Evolutionary conservation across 2,113 vertebrate species (phyloP).

Genomic region (Cettia cetti): DNA sequence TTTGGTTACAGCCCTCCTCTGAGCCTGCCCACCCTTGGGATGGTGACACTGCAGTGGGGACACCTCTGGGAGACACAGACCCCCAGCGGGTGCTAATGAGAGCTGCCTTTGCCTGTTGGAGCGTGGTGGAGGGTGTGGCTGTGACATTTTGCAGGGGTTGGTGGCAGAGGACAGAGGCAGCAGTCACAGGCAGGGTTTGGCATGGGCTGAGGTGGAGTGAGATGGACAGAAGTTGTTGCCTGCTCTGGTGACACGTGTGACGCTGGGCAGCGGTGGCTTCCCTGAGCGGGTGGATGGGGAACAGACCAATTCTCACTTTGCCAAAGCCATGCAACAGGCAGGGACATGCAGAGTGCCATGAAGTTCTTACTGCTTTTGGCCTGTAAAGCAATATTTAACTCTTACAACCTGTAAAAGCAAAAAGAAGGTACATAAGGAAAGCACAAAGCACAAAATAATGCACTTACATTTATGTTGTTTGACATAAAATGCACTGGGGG

Average conservation of each 20-base stretch:
- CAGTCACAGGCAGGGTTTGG: not conserved
- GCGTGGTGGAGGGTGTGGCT: rapidly evolving
- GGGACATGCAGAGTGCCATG: slow-evolving; percentile 62
- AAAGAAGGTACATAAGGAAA: slow-evolving; percentile 68
- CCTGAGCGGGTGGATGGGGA: slow-evolving; percentile 58
- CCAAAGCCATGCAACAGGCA: slow-evolving; percentile 61
- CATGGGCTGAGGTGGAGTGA: not conserved
- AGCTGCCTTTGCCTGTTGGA: not conserved
- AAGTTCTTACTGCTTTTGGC: slow-evolving; percentile 71
- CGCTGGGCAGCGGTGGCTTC: not conserved
- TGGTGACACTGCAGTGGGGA: not conserved
- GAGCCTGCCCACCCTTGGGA: not conserved
- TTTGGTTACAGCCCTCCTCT: not conserved
- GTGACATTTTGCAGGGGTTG: not conserved
- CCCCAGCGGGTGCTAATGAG: not conserved
- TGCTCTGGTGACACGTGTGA: not conserved
- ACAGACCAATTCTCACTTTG: slow-evolving; percentile 77
- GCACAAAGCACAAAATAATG: slow-evolving; percentile 81
- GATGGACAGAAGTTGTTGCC: not conserved
- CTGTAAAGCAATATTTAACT: slow-evolving; percentile 80
- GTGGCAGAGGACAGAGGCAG: not conserved
- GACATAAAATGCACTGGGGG: slow-evolving; percentile 79
- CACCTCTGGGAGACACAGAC: not conserved
- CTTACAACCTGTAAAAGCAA: slow-evolving; percentile 63
- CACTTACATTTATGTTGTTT: slow-evolving; percentile 78